Base-by-base conservation (phyloP, 2,888 invertebrate species). In the Dermolepida albohirtum region DNA sequence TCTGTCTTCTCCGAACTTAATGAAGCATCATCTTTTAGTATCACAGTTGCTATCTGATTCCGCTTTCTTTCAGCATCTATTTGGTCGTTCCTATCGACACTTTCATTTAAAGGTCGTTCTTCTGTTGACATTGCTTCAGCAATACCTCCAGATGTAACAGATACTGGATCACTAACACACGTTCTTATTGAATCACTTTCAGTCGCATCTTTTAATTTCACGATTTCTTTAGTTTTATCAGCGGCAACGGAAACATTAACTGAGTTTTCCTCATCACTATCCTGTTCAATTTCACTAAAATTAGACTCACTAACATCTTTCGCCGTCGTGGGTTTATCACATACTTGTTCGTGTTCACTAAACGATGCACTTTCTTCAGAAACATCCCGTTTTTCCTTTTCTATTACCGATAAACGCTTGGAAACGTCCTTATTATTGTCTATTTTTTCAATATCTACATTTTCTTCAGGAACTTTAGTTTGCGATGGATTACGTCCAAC, bases 321-420 rank as follows among this genome's bases (percentile, higher is more conserved):
- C 12, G 43, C 1, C 4, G 47, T 62, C 34, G 34, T 10, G 34
- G 34, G 10, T 43, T 40, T 49, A 63, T 50, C 43, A 51, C 40
- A 29, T 39, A 49, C 27, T 22, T 54, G 47, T 40, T 47, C 22
- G 27, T 75, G 75, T 47, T 44, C 59, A 47, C 14, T 16, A 5
- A 14, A 16, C 16, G 16, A 8, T 2, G 14, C n/a, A 47, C 59
- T 29, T 47, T 47, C 59, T 29, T 47, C 27, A 68, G 75, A 75
- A 29, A 71, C 47, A 63, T 76, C 75, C 8, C 76, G 74, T 47
- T 65, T 17, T 51, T 27, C 41, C 10, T 27, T 12, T 51, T 52
- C 41, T 49, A 39, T 11, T 6, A 29, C 49, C 10, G 29, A 40
- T 16, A 43, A 29, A 29, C 29, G 40, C 41, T 34, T 34, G 14